These are phyloP conservation scores for Synanthedon formicaeformis DNA, from an alignment of 2,888 invertebrate genomes.

Conservation along the genomic window DNA sequence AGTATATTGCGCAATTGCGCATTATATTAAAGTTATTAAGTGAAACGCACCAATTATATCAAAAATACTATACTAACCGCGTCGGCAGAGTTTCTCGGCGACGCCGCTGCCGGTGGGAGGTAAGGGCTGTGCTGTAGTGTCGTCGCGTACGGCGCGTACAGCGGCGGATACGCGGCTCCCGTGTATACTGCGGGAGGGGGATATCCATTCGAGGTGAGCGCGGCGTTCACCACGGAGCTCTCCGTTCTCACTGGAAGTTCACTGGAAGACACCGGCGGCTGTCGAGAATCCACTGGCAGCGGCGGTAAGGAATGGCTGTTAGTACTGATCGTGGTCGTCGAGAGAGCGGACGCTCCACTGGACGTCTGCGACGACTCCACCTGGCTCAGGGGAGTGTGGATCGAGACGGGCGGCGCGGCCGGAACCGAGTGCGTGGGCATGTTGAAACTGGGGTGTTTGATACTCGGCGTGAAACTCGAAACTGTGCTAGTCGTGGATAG, in stretches of 20 bases:
- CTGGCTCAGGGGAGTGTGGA: conserved; percentile 32
- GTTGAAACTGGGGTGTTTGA: conserved; percentile 46
- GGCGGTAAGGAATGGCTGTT: conserved; percentile 47
- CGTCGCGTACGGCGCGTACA: conserved; percentile 84
- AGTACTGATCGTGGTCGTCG: conserved; percentile 30
- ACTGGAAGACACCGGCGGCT: conserved; percentile 38
- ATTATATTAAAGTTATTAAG: no score
- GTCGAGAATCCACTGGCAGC: conserved; percentile 51
- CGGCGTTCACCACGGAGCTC: conserved; percentile 67
- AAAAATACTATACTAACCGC: conserved; percentile 36
- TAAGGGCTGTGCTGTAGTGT: conserved; percentile 80
- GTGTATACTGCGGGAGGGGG: conserved; percentile 82
- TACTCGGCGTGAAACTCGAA: conserved; percentile 41
- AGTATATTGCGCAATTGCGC: no score
- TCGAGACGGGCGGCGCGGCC: conserved; percentile 28
- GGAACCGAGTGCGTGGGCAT: conserved; percentile 31
- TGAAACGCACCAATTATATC: no score
- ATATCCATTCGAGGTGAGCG: conserved; percentile 73
- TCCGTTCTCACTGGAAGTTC: conserved; percentile 62
- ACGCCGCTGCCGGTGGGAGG: conserved; percentile 74
- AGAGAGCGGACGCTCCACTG: conserved; percentile 30
- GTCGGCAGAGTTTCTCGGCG: conserved; percentile 73
- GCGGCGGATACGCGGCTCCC: conserved; percentile 67
- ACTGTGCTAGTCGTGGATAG: conserved; percentile 36
- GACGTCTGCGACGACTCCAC: conserved; percentile 31